Evolutionary conservation across 1,140 invertebrate species (phyloP).

Genomic region (Leucophenga varia): DNA sequence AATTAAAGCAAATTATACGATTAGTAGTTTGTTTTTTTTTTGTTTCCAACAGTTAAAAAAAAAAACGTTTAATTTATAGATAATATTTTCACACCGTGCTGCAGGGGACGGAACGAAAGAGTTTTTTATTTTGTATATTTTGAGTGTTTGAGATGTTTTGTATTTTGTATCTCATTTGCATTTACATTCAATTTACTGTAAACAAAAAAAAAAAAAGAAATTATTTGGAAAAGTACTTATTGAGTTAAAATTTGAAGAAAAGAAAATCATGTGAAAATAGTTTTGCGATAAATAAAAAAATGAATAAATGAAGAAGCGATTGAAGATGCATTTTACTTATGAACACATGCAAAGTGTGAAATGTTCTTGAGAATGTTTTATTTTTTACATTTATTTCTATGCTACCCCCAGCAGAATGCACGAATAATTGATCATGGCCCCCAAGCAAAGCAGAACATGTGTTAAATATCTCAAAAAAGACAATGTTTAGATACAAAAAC

Average conservation of each 20-base stretch:
- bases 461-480: background rate
- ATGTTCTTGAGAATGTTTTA: too few relatives aligned
- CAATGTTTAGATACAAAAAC: background rate
- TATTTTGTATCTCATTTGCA: background rate
- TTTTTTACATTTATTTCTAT: too few relatives aligned
- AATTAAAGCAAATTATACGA: too few relatives aligned
- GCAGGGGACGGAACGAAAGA: too few relatives aligned
- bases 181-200: constrained; percentile 36
- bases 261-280: background rate
- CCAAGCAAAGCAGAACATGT: constrained; percentile 34
- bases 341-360: constrained; percentile 12
- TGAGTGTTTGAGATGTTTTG: too few relatives aligned
- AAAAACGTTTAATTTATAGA: too few relatives aligned
- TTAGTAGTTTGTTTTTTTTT: too few relatives aligned
- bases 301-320: constrained; percentile 4
- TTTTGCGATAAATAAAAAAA: too few relatives aligned
- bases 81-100: too few relatives aligned
- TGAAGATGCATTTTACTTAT: background rate
- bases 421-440: constrained; percentile 17
- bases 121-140: too few relatives aligned
- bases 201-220: constrained; percentile 37
- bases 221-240: constrained; percentile 13
- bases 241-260: constrained; percentile 20
- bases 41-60: too few relatives aligned
- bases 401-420: constrained; percentile 5